Percentiles rank a stretch among this genome's conserved stretches.
Evolutionary conservation across 2,113 vertebrate genomes (phyloP).

Genomic region (Aphyosemion australe): DNA sequence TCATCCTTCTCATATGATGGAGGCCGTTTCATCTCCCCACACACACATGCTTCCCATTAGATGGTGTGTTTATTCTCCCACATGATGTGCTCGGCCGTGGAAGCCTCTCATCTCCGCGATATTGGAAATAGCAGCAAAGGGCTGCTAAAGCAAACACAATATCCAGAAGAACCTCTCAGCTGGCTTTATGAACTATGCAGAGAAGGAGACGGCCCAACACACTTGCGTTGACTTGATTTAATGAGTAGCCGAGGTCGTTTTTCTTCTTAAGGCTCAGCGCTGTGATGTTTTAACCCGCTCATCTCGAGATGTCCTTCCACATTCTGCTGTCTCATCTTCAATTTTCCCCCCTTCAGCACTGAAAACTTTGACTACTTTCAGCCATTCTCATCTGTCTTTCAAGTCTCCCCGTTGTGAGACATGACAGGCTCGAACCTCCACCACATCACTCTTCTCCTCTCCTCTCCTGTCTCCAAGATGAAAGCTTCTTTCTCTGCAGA

Average conservation of each 20-base stretch:
- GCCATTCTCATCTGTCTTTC: constrained; percentile 60
- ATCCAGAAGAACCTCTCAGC: constrained; percentile 43
- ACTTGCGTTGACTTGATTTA: constrained; percentile 35
- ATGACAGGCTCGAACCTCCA: constrained; percentile 62
- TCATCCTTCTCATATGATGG: constrained; percentile 69
- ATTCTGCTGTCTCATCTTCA: constrained; percentile 45
- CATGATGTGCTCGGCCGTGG: constrained; percentile 70
- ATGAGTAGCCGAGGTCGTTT: constrained; percentile 36
- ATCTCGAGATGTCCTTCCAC: constrained; percentile 32
- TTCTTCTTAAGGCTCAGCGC: constrained; percentile 26
- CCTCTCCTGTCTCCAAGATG: constrained; percentile 52
- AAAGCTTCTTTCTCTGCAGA: constrained; percentile 65
- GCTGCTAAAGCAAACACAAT: constrained; percentile 74
- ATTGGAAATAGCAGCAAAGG: constrained; percentile 69
- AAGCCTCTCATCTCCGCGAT: constrained; percentile 75
- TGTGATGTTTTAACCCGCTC: constrained; percentile 41
- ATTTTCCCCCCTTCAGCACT: constrained; percentile 9
- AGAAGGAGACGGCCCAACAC: constrained; percentile 16
- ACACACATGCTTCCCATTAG: constrained; percentile 78
- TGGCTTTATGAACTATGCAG: constrained; percentile 50
- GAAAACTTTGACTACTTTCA: constrained; percentile 66
- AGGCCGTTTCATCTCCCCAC: constrained; percentile 75
- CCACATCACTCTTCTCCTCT: constrained; percentile 66
- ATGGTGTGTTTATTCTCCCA: constrained; percentile 78
- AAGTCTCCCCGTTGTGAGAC: constrained; percentile 61